Evolutionary conservation across 37 sponge, comb jelly and placozoan genomes (phyloP).

Genomic region (Aphrocallistes beatrix): DNA sequence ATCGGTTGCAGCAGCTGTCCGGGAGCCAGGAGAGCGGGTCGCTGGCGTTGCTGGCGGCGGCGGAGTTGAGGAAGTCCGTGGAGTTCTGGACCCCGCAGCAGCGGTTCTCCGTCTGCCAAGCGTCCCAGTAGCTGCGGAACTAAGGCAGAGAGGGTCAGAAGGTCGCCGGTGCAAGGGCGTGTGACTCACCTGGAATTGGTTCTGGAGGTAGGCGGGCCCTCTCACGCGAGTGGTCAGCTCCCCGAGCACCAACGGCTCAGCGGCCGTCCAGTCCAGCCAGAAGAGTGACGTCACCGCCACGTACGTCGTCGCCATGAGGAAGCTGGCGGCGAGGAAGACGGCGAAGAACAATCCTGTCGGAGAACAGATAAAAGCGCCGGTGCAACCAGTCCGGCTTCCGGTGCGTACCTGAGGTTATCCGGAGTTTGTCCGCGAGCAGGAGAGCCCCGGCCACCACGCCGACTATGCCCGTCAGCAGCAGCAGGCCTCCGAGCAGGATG

Average conservation of each 20-base stretch:
- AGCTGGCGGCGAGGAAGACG: neutral
- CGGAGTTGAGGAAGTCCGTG: neutral
- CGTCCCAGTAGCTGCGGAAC: neutral
- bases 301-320: neutral
- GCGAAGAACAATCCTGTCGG: neutral
- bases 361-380: neutral
- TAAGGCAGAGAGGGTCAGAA: neutral
- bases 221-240: neutral
- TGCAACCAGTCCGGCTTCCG: neutral
- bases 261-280: neutral
- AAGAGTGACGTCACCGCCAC: neutral
- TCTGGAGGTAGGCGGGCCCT: neutral
- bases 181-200: neutral
- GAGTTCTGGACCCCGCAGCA: neutral
- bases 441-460: neutral
- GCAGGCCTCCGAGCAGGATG: neutral
- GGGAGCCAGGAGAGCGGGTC: neutral
- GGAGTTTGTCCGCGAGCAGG: neutral
- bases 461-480: neutral
- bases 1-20: constrained; percentile 3
- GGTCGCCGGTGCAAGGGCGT: neutral
- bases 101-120: neutral
- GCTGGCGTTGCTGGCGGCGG: neutral
- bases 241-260: neutral
- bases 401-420: neutral